Base-by-base conservation (phyloP, 2,113 vertebrate species). In the Corythornis madagascariensis region DNA sequence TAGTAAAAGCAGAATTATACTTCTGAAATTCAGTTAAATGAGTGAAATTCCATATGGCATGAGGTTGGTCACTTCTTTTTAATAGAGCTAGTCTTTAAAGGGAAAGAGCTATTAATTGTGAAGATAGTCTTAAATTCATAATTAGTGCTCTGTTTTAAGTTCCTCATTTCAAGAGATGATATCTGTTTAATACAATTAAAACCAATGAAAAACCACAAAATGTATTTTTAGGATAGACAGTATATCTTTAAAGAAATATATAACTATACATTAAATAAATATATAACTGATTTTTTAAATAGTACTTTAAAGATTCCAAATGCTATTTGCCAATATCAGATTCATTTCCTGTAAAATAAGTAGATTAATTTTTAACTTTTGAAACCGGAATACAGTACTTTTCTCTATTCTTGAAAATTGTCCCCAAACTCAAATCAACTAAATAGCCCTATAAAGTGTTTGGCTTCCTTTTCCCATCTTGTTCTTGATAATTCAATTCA, bases 31-130 rank as follows among this genome's bases (percentile, higher is more conserved):
- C 61, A 29, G 6, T 90, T 61, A 63, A 82, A 73, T 89, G 83
- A 69, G 60, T 87, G 67, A 52, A 86, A 95, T 90, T 95, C 82
- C 79, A 50, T 92, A 73, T 92, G 74, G 74, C 40, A 31, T 59
- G 48, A 80, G 53, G 33, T 71, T 94, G 72, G 75, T 84, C 25
- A 19, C 72, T 94, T 92, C 31, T 63, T 90, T 93, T 83, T 42
- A 24, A 25, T 56, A 17, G 7, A 67, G 57, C 45, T 64, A 43
- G 14, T 28, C 65, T 88, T 93, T 67, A 82, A 82, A 77, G 38
- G 29, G 16, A 4, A 16, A 43, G 66, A 81, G 25, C 53, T 94
- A 38, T 76, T 53, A 40, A 35, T 82, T 88, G 25, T 47, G 50
- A 29, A 43, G 56, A 16, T 77, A 45, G 40, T 74, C 56, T 94